Evolutionary conservation across 1,140 invertebrate species (phyloP).

Genomic region (Drosophila lowei): DNA sequence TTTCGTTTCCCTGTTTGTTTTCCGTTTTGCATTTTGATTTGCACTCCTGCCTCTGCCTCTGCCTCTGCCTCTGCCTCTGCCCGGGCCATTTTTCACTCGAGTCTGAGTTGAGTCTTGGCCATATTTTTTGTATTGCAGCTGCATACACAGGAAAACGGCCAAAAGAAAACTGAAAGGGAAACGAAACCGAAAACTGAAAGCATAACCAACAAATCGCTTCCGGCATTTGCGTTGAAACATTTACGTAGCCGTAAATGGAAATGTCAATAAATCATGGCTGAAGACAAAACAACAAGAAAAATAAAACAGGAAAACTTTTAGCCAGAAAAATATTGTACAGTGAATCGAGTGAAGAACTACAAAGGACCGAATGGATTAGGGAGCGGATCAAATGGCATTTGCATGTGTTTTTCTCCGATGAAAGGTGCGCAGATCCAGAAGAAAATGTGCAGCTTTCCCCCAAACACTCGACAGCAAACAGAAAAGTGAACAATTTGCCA

Average conservation of each 20-base stretch:
- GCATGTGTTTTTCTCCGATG: no score
- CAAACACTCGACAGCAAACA: constrained; percentile 5
- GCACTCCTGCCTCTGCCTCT: constrained; percentile 29
- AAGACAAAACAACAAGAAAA: constrained; percentile 42
- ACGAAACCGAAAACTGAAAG: constrained; percentile 25
- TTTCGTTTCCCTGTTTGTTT: constrained; percentile 72
- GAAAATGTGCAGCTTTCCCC: no score
- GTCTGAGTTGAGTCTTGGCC: constrained; percentile 42
- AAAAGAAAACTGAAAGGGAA: constrained; percentile 14
- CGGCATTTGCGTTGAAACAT: constrained; percentile 77
- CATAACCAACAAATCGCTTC: constrained; percentile 76
- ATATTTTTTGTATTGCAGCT: constrained; percentile 59
- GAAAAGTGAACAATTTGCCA: constrained; percentile 27
- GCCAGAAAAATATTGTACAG: constrained; percentile 53
- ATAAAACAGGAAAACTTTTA: constrained; percentile 63
- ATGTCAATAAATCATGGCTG: constrained; percentile 77
- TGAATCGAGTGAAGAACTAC: neutral
- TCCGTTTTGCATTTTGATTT: constrained; percentile 81
- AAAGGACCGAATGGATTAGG: neutral
- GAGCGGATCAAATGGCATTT: no score
- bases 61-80: no score
- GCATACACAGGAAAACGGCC: constrained; percentile 23
- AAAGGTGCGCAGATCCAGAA: no score
- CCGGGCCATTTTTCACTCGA: constrained; percentile 2
- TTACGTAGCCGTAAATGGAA: constrained; percentile 79